Conservation (phyloP, 1,140 invertebrate species). For the Phortica variegata region DNA sequence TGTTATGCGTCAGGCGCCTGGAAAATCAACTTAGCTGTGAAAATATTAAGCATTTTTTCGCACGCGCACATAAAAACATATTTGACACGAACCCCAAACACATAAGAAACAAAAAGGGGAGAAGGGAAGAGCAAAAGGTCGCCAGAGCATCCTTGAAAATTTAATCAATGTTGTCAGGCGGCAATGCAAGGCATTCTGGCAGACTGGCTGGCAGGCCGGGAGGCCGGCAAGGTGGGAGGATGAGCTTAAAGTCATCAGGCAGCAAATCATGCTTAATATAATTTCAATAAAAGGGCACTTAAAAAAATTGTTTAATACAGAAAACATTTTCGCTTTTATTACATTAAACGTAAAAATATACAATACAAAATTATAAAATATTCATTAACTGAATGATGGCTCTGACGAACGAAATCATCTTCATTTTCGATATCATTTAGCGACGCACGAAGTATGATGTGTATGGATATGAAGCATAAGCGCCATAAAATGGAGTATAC, state of each 20-base stretch:
- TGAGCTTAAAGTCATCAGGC: too few species aligned
- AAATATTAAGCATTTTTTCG: constrained; percentile 30
- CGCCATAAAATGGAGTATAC: constrained; percentile 37
- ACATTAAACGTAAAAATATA: not conserved
- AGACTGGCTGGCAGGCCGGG: too few species aligned
- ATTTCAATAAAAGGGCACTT: constrained; percentile 4
- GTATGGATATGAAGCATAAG: constrained; percentile 45
- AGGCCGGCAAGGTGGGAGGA: too few species aligned
- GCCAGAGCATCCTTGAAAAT: too few species aligned
- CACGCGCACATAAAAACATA: constrained; percentile 4
- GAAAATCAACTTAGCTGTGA: constrained; percentile 27
- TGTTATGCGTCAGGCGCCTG: constrained; percentile 16
- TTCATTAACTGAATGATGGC: not conserved
- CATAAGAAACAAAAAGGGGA: too few species aligned
- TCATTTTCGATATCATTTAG: not conserved
- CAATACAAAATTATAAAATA: not conserved
- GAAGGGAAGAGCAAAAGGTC: too few species aligned
- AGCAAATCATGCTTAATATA: too few species aligned
- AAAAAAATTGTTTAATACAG: constrained; percentile 21
- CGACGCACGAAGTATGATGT: constrained; percentile 39
- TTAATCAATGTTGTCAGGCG: too few species aligned
- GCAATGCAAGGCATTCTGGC: too few species aligned
- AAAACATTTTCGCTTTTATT: not conserved
- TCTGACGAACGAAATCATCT: constrained; percentile 2
- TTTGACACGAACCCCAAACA: too few species aligned